phyloP scores from a whole-genome alignment of 1,140 invertebrate genomes.

The Drosophila setifemur region DNA sequence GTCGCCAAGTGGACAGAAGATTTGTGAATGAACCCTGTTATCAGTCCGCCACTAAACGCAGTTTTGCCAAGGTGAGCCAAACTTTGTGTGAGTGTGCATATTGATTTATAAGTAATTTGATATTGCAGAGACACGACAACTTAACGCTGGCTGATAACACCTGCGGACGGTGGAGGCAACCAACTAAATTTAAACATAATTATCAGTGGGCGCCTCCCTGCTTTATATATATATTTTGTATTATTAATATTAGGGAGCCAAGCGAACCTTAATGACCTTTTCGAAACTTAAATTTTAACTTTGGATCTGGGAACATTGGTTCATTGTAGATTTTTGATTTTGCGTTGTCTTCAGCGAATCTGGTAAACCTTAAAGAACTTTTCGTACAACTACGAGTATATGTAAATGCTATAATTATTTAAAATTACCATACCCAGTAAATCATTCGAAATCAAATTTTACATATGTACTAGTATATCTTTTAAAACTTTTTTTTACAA shows the following conservation, averaged over 20 bases:
- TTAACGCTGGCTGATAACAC: slow-evolving; percentile 40
- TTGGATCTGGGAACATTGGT: not conserved
- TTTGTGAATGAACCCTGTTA: slow-evolving; percentile 36
- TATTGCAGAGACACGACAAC: slow-evolving; percentile 31
- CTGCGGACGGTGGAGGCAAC: slow-evolving; percentile 10
- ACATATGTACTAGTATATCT: too few species aligned
- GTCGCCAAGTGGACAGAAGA: slow-evolving; percentile 31
- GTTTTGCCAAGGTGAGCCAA: slow-evolving; percentile 29
- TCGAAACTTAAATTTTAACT: not conserved
- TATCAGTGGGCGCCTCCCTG: slow-evolving; percentile 19
- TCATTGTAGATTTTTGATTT: not conserved
- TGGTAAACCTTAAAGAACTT: too few species aligned
- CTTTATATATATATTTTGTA: not conserved
- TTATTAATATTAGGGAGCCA: slow-evolving; percentile 1
- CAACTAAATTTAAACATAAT: slow-evolving; percentile 47
- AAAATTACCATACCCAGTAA: too few species aligned
- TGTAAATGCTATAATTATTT: too few species aligned
- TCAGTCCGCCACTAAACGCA: slow-evolving; percentile 34
- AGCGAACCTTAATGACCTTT: slow-evolving; percentile 2
- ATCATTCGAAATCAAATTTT: too few species aligned
- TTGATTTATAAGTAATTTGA: slow-evolving; percentile 50
- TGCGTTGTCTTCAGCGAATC: not conserved
- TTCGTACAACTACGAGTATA: too few species aligned
- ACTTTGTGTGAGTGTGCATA: slow-evolving; percentile 1
- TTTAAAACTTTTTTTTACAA: too few species aligned